Conservation (phyloP, 2,888 invertebrate species). For the Chromoteleia sp. region DNA sequence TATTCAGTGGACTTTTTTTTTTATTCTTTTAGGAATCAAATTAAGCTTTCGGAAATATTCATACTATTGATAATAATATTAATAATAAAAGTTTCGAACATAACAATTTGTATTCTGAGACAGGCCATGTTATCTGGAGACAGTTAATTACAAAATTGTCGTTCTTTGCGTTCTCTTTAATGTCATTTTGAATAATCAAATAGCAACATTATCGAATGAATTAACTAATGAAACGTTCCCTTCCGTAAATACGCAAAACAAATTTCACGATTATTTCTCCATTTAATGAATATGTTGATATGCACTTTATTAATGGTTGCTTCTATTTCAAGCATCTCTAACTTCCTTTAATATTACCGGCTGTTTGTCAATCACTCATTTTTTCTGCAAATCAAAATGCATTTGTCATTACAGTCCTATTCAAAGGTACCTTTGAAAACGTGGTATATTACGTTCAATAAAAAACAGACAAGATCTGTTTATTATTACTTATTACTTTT, state of each 20-base stretch:
- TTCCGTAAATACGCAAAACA: not conserved
- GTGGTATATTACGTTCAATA: constrained; percentile 8
- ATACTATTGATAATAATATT: too few species aligned
- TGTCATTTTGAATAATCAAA: not conserved
- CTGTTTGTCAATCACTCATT: constrained; percentile 33
- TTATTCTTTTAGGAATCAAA: too few species aligned
- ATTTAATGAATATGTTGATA: constrained; percentile 10
- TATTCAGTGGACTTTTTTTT: too few species aligned
- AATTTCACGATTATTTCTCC: constrained; percentile 18
- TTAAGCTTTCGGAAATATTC: too few species aligned
- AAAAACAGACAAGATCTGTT: not conserved
- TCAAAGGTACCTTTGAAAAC: constrained; percentile 8
- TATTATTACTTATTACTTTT: not conserved
- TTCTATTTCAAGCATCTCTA: constrained; percentile 20
- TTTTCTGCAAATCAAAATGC: constrained; percentile 29
- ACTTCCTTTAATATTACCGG: constrained; percentile 36
- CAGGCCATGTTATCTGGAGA: too few species aligned
- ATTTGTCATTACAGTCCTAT: constrained; percentile 42
- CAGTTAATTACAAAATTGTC: not conserved
- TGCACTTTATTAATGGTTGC: constrained; percentile 1
- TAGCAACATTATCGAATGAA: not conserved
- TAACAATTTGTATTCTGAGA: too few species aligned
- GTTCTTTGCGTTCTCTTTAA: not conserved
- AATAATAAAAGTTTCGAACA: too few species aligned
- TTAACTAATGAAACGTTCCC: not conserved